These are phyloP conservation scores for Oreochromis aureus DNA, from an alignment of 2,113 vertebrate genomes.

Conservation along the genomic window DNA sequence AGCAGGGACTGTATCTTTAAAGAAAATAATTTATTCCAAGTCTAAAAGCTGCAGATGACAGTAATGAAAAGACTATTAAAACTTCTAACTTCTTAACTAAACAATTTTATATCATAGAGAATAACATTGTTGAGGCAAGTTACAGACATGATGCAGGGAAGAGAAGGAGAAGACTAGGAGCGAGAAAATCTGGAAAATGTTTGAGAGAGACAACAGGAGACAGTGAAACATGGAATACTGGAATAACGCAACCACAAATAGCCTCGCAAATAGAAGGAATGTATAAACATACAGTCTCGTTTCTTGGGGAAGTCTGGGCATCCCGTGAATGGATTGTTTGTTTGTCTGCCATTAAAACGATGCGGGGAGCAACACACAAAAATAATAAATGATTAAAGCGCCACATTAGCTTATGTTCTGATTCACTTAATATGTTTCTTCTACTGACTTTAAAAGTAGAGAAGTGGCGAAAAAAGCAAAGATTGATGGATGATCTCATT, in stretches of 20 bases:
- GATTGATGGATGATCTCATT: background rate
- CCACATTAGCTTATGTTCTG: background rate
- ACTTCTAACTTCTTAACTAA: background rate
- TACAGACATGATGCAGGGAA: background rate
- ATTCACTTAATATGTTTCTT: background rate
- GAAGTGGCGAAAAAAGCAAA: background rate
- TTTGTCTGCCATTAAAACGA: slow-evolving; percentile 38
- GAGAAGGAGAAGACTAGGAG: background rate
- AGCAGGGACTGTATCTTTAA: background rate
- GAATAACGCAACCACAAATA: slow-evolving; percentile 39
- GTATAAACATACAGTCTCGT: slow-evolving; percentile 59
- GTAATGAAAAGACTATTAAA: background rate
- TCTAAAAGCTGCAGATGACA: background rate
- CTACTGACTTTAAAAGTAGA: background rate
- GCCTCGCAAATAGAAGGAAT: slow-evolving; percentile 49
- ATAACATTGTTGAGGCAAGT: background rate
- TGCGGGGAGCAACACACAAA: background rate
- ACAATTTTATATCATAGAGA: background rate
- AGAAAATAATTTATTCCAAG: background rate
- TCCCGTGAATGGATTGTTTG: slow-evolving; percentile 52
- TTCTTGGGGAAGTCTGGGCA: slow-evolving; percentile 45
- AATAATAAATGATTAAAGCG: background rate
- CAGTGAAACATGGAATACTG: slow-evolving; percentile 29
- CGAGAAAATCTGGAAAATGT: slow-evolving; percentile 16
- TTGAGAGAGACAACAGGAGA: slow-evolving; percentile 26